Base-by-base conservation (phyloP, 2,113 vertebrate species). In the Limnothrissa miodon region DNA sequence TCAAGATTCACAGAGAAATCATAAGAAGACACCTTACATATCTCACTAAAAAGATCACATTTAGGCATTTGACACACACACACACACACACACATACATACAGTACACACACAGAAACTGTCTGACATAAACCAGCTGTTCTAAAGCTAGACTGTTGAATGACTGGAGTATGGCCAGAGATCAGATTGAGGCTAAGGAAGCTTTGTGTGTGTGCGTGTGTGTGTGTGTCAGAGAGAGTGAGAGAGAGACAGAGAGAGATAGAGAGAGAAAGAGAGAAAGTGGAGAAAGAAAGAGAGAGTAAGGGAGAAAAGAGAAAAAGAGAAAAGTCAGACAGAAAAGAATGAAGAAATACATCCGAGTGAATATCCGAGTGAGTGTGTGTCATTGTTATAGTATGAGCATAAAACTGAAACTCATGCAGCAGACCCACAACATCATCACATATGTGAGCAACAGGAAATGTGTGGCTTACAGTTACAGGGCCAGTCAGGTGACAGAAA, bases 151-250 rank as follows among this genome's bases (percentile, higher is more conserved):
- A 74, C 19, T 74, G 66, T 36, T 13, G 15, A 74, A 74, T 33
- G 66, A 29, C 62, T 70, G 62, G 29, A 70, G 62, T 15, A 33
- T 36, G 29, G 66, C 66, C 66, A 74, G 66, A 36, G 66, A 33
- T 74, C 33, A 36, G 66, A 36, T 33, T 17, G 29, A 36, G 15
- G 15, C 29, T 74, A 29, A 29, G 66, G 29, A 74, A 33, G 33
- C 59, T 74, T 3, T 74, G 10, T 66, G n/a, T 74, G 1, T 74
- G 29, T 15, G 66, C 36, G 66, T 74, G 66, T 15, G 62, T 36
- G 62, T 70, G 62, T 70, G 62, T 70, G 62, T 33, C n/a, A n/a
- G n/a, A n/a, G n/a, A n/a, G n/a, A n/a, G n/a, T 62, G 56, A 25
- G 56, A 7, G 21, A 25, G 56, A 5, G 56, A 7, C 23, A 25